Evolutionary conservation across 2,113 vertebrate species (phyloP).

Genomic region (Romanogobio albipinnatus): DNA sequence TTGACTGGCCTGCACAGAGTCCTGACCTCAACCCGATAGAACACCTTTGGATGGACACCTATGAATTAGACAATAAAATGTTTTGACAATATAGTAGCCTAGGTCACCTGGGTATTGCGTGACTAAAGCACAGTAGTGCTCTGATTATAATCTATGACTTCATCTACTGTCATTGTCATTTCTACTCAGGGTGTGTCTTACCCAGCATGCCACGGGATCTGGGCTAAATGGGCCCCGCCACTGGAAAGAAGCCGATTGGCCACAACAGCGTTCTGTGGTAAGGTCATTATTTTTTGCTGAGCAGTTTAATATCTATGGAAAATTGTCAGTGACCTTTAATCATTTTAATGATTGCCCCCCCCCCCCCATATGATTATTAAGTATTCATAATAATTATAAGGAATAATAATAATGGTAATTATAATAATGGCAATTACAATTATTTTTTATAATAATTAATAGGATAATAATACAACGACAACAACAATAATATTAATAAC

Average conservation of each 20-base stretch:
- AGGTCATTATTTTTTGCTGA: slow-evolving; percentile 43
- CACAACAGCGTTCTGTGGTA: slow-evolving; percentile 86
- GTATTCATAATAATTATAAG: background rate
- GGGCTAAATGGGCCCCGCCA: slow-evolving; percentile 87
- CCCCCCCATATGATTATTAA: background rate
- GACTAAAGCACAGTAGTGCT: background rate
- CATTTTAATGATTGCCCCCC: background rate
- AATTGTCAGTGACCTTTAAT: background rate
- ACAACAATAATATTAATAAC: too few species aligned
- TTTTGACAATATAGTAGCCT: too few species aligned
- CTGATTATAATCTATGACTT: background rate
- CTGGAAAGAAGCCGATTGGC: slow-evolving; percentile 84
- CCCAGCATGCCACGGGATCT: slow-evolving; percentile 92
- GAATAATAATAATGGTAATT: too few species aligned
- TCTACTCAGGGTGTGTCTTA: slow-evolving; percentile 86
- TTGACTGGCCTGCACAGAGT: too few species aligned
- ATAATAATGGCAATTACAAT: background rate
- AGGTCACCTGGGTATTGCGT: too few species aligned
- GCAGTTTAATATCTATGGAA: background rate
- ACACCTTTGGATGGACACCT: too few species aligned
- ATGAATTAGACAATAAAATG: too few species aligned
- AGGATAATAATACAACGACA: too few species aligned
- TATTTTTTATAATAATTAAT: background rate
- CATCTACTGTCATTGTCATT: slow-evolving; percentile 9
- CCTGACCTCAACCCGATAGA: too few species aligned